Evolutionary conservation across 2,797 vertebrate species (phyloP).

Genomic region (Lophotriccus pileatus): DNA sequence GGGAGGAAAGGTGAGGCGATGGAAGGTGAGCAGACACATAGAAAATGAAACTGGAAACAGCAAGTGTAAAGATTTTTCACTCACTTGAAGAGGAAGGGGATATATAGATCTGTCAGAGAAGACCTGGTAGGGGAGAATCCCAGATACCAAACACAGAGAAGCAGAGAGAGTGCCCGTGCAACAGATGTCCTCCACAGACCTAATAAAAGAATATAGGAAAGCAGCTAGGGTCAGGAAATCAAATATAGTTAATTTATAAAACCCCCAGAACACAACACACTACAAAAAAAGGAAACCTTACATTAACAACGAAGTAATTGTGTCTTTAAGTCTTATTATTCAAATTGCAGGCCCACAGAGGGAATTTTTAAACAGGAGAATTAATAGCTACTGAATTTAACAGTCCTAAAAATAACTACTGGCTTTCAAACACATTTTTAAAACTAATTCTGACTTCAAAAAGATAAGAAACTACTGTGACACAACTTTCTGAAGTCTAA

Average conservation of each 20-base stretch:
- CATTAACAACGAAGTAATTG: neutral
- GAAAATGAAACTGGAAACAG: slow-evolving; percentile 4
- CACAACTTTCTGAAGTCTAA: neutral
- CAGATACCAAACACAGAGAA: neutral
- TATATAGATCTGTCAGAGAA: slow-evolving; percentile 43
- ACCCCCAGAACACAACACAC: neutral
- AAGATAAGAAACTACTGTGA: neutral
- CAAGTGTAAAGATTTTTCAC: slow-evolving; percentile 11
- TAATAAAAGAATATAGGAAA: slow-evolving; percentile 34
- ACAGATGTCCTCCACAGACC: slow-evolving; percentile 5
- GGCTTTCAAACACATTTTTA: neutral
- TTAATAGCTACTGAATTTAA: neutral
- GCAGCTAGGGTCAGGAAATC: neutral
- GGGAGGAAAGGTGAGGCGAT: neutral
- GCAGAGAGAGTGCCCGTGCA: neutral
- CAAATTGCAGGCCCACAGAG: neutral
- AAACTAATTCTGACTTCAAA: neutral
- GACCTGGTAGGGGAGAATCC: slow-evolving; percentile 2
- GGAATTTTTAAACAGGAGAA: neutral
- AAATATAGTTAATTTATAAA: neutral
- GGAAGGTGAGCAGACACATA: neutral
- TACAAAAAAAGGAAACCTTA: neutral
- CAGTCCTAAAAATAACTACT: neutral
- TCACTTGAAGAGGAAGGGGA: slow-evolving; percentile 46
- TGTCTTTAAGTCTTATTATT: neutral